A percentile compares a stretch with the other conserved stretches of the same genome.
phyloP scores from a whole-genome alignment of 2,797 vertebrate genomes.

The Bovichtus diacanthus region DNA sequence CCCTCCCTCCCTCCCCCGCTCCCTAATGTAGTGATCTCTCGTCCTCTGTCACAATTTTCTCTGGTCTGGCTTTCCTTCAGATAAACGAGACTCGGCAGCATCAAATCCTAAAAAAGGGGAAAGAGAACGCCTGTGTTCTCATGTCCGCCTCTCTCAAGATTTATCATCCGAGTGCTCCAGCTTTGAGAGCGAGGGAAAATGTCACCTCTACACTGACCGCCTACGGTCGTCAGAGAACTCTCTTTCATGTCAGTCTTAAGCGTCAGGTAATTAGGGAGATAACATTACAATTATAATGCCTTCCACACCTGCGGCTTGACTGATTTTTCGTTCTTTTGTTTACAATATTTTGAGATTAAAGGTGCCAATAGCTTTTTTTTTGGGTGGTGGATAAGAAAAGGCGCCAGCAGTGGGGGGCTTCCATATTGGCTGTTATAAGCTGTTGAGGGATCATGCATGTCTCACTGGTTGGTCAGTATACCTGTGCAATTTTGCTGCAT shows the following conservation, averaged over 20 bases:
- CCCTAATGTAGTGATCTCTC: constrained; percentile 67
- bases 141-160: constrained; percentile 32
- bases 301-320: constrained; percentile 14
- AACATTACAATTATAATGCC: background rate
- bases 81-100: constrained; percentile 62
- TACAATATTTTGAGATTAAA: constrained; percentile 16
- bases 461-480: background rate
- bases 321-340: background rate
- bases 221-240: constrained; percentile 45
- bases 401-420: background rate
- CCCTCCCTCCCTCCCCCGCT: constrained; percentile 9
- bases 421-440: background rate
- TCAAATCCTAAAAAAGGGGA: constrained; percentile 31
- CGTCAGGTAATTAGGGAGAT: constrained; percentile 39
- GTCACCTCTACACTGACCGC: constrained; percentile 4
- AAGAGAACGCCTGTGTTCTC: constrained; percentile 12
- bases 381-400: background rate
- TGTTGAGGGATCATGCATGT: background rate
- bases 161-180: constrained; percentile 27
- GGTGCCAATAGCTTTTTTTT: background rate
- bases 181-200: background rate
- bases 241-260: constrained; percentile 23
- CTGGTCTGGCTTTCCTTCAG: constrained; percentile 37
- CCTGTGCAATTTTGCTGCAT: background rate
- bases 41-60: constrained; percentile 48